Conservation (phyloP, 2,888 invertebrate genomes). For the Mythimna impura region DNA sequence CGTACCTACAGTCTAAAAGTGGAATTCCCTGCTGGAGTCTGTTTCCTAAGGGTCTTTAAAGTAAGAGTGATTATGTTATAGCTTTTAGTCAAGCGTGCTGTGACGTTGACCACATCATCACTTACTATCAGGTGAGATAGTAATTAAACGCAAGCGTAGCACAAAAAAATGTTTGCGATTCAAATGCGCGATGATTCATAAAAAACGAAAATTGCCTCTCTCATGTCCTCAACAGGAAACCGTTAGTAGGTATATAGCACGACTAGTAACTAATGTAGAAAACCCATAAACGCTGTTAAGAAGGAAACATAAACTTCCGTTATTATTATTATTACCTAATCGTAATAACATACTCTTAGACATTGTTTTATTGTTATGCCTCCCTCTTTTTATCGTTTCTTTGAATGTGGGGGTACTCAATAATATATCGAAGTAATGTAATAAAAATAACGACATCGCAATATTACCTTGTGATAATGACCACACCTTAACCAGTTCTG, state of each 20-base stretch:
- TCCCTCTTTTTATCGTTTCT: neutral
- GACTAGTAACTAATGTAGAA: neutral
- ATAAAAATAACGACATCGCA: neutral
- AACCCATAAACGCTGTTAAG: constrained; percentile 5
- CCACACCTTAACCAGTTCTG: too few species aligned
- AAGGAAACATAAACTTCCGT: constrained; percentile 6
- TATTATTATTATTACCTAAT: constrained; percentile 17
- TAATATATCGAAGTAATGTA: neutral
- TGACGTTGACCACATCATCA: too few species aligned
- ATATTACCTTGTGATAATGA: neutral
- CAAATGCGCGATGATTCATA: too few species aligned
- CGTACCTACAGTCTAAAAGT: too few species aligned
- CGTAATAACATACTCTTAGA: neutral
- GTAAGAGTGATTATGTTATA: too few species aligned
- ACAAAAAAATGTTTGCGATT: too few species aligned
- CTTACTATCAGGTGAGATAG: too few species aligned
- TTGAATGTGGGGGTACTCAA: neutral
- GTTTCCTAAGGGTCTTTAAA: too few species aligned
- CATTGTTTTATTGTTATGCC: constrained; percentile 7
- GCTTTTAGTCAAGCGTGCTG: too few species aligned
- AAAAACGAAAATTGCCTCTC: too few species aligned
- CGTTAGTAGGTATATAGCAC: neutral
- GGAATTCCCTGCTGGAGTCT: too few species aligned
- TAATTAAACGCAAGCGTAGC: too few species aligned
- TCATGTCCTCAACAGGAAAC: neutral